Conservation (phyloP, 2,113 vertebrate genomes). For the Percina caprodes region DNA sequence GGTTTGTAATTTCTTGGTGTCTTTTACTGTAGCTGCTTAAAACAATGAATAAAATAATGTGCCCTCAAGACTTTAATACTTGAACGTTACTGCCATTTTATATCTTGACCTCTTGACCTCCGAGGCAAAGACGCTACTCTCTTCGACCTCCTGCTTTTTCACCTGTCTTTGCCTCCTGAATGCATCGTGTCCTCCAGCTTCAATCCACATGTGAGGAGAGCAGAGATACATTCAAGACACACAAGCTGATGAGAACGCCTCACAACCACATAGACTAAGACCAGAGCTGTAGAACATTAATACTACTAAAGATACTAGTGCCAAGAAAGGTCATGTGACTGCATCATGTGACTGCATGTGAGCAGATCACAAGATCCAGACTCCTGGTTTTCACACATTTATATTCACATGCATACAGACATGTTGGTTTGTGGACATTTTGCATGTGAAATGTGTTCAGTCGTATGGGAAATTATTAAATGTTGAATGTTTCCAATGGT, state of each 20-base stretch:
- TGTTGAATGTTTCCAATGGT: background rate
- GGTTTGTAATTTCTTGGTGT: background rate
- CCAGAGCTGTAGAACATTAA: background rate
- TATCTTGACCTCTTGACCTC: slow-evolving; percentile 19
- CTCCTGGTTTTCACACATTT: background rate
- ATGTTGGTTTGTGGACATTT: background rate
- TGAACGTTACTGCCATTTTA: slow-evolving; percentile 41
- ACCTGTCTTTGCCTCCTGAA: background rate
- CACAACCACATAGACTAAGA: background rate
- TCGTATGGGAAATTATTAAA: background rate
- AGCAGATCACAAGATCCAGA: background rate
- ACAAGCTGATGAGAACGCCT: background rate
- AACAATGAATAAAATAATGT: background rate
- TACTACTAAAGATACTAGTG: background rate
- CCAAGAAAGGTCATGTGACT: background rate
- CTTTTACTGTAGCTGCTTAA: background rate
- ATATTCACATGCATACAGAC: background rate
- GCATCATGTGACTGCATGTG: background rate
- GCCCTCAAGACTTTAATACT: slow-evolving; percentile 26
- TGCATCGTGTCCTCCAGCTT: background rate
- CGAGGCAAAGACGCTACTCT: background rate
- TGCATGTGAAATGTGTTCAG: background rate
- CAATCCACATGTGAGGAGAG: background rate
- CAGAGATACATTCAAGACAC: background rate
- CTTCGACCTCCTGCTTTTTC: background rate